Percentiles rank a stretch among this genome's conserved stretches.
Conservation (phyloP, 2,113 vertebrate species). For the Rostratula benghalensis region DNA sequence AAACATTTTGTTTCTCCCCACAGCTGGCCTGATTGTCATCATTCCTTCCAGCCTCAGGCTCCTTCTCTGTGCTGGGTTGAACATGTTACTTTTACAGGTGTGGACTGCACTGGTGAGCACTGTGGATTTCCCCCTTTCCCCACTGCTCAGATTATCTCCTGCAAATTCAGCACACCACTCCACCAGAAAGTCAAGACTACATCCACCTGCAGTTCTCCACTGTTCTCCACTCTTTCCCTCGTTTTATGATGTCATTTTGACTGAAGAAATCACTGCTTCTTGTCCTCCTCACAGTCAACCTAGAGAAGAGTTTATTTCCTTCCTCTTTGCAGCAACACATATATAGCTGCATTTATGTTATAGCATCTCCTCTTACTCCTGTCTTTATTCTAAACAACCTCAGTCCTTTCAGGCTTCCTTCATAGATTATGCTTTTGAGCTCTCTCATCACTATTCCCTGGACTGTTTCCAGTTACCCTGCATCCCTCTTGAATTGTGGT, state of each 20-base stretch:
- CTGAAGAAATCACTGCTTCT: no score
- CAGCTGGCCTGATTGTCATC: conserved; percentile 63
- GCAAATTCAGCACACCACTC: not conserved
- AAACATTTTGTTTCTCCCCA: conserved; percentile 72
- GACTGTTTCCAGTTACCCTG: not conserved
- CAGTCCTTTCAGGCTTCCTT: not conserved
- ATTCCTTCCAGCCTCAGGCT: conserved; percentile 6
- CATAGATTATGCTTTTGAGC: not conserved
- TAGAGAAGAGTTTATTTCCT: conserved; percentile 27
- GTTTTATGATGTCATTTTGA: no score
- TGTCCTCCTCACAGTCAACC: not conserved
- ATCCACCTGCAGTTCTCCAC: not conserved
- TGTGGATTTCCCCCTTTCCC: not conserved
- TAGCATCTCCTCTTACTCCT: not conserved
- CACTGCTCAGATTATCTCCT: not conserved
- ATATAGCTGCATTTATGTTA: not conserved
- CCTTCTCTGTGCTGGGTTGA: not conserved
- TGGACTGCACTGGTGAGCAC: not conserved
- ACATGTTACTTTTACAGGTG: not conserved
- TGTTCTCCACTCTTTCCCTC: no score
- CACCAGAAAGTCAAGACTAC: not conserved
- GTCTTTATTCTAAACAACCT: conserved; percentile 6
- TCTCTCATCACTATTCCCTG: not conserved
- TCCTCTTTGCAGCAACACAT: not conserved
- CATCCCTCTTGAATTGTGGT: not conserved